These are phyloP conservation scores for Gonatopus flavifemur DNA, from an alignment of 1,140 invertebrate genomes.

Conservation along the genomic window DNA sequence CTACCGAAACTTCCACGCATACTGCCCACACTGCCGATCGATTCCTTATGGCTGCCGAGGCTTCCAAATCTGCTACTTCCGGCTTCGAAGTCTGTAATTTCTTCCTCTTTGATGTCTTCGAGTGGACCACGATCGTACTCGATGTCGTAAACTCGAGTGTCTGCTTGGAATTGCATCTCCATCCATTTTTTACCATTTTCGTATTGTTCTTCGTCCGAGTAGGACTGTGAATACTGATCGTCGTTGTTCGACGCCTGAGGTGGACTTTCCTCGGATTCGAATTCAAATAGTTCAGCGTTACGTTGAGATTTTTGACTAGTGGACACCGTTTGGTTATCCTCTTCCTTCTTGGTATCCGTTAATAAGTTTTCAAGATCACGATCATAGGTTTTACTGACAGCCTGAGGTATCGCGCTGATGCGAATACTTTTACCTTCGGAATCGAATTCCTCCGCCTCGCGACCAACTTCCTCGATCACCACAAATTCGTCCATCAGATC, in stretches of 20 bases:
- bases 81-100: slow-evolving; percentile 80
- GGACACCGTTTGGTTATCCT: slow-evolving; percentile 31
- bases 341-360: slow-evolving; percentile 31
- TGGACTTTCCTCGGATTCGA: slow-evolving; percentile 77
- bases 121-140: slow-evolving; percentile 74
- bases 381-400: slow-evolving; percentile 65
- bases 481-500: slow-evolving; percentile 85
- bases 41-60: slow-evolving; percentile 78
- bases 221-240: slow-evolving; percentile 55
- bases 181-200: slow-evolving; percentile 85
- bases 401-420: slow-evolving; percentile 55
- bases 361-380: slow-evolving; percentile 75
- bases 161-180: slow-evolving; percentile 80
- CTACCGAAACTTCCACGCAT: slow-evolving; percentile 76
- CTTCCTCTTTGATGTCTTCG: slow-evolving; percentile 90
- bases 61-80: slow-evolving; percentile 77
- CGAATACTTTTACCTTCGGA: slow-evolving; percentile 77
- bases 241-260: slow-evolving; percentile 59
- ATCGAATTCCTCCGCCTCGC: slow-evolving; percentile 78
- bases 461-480: slow-evolving; percentile 82
- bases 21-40: slow-evolving; percentile 75
- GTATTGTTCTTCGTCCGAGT: slow-evolving; percentile 60
- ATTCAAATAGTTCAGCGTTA: slow-evolving; percentile 65
- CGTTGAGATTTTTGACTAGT: slow-evolving; percentile 21
- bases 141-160: slow-evolving; percentile 69